Evolutionary conservation across 2,888 invertebrate species (phyloP).

Genomic region (Aleiodes leptofemur): DNA sequence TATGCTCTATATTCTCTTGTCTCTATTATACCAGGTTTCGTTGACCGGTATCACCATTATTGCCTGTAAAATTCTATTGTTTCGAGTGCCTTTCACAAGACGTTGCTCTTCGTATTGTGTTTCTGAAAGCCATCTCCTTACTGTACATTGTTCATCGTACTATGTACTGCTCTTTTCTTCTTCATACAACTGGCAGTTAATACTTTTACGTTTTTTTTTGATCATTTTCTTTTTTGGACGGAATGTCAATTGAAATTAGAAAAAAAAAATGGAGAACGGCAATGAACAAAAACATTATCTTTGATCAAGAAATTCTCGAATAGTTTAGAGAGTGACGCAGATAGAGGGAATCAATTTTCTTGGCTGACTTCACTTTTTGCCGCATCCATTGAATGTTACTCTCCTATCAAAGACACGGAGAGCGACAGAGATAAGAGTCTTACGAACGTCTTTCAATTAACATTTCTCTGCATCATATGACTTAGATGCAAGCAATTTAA

Average conservation of each 20-base stretch:
- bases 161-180: conserved; percentile 21
- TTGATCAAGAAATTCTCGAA: too few relatives aligned
- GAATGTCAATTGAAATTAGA: background rate
- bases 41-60: conserved; percentile 33
- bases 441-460: too few relatives aligned
- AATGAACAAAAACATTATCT: background rate
- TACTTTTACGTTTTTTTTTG: conserved; percentile 2
- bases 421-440: too few relatives aligned
- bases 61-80: conserved; percentile 36
- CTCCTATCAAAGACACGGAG: too few relatives aligned
- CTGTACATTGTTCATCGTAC: conserved; percentile 28
- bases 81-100: conserved; percentile 32
- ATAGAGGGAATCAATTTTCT: too few relatives aligned
- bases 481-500: too few relatives aligned
- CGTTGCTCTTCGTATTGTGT: conserved; percentile 35
- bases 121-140: conserved; percentile 22
- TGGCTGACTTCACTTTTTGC: background rate
- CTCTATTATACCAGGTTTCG: conserved; percentile 20
- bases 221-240: background rate
- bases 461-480: too few relatives aligned
- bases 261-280: background rate
- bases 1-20: conserved; percentile 13
- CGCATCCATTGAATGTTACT: background rate
- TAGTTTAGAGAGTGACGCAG: too few relatives aligned
- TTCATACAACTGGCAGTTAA: background rate